Conservation (phyloP, 2,888 invertebrate species). For the Lucinisca nassula region DNA sequence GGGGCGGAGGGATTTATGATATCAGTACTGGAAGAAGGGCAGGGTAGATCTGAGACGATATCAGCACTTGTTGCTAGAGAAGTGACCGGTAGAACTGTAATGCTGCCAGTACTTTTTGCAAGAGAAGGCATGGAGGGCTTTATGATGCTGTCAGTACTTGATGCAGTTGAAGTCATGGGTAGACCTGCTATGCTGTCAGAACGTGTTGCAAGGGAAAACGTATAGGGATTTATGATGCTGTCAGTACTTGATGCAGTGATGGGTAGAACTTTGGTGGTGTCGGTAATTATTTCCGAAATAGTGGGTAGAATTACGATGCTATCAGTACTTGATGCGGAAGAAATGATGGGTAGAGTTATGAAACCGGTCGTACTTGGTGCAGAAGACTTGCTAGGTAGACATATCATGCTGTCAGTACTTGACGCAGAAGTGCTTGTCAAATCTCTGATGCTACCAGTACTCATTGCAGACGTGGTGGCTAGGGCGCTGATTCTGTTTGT, state of each 20-base stretch:
- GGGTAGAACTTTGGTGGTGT: neutral
- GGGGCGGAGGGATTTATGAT: too few relatives aligned
- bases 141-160: neutral
- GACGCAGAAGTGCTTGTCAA: neutral
- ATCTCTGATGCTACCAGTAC: neutral
- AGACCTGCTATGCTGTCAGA: neutral
- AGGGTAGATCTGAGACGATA: neutral
- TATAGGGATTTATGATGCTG: neutral
- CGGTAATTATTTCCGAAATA: neutral
- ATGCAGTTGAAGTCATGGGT: neutral
- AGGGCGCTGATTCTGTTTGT: neutral
- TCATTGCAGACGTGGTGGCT: neutral
- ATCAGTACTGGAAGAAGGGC: neutral
- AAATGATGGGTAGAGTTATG: neutral
- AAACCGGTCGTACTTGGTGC: neutral
- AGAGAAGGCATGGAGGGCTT: neutral
- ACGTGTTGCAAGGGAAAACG: neutral
- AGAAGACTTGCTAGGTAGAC: neutral
- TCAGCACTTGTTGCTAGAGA: neutral
- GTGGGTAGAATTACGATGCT: neutral
- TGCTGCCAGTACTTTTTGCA: neutral
- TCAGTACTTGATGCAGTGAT: neutral
- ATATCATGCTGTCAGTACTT: neutral
- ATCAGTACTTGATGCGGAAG: neutral
- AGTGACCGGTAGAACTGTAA: neutral